A percentile compares a stretch with the other conserved stretches of the same genome.
Evolutionary conservation across 2,888 invertebrate genomes (phyloP).

Genomic region (Ophion ventricosus): DNA sequence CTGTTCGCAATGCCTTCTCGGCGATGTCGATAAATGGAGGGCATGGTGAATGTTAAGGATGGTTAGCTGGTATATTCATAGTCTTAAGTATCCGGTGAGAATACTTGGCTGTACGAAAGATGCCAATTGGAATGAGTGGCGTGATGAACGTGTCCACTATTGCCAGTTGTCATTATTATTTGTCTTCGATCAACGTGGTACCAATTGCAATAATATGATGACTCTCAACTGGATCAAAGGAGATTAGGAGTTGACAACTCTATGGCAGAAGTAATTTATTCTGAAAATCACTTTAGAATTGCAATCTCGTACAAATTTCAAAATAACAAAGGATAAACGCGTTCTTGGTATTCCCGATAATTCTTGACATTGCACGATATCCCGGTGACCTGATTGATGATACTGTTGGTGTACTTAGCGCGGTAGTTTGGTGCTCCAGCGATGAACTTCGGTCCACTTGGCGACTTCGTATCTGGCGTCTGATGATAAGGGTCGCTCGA

Average conservation of each 20-base stretch:
- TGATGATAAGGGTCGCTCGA: slow-evolving; percentile 71
- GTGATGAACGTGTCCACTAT: background rate
- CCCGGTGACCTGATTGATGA: slow-evolving; percentile 75
- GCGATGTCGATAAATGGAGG: slow-evolving; percentile 37
- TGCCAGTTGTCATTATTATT: background rate
- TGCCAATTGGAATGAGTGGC: background rate
- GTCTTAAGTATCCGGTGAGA: background rate
- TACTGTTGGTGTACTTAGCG: slow-evolving; percentile 76
- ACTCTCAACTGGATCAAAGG: background rate
- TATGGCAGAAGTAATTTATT: background rate
- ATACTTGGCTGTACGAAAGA: background rate
- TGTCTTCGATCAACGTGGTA: background rate
- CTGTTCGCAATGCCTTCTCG: slow-evolving; percentile 42
- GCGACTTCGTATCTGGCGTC: slow-evolving; percentile 15
- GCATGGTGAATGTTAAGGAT: slow-evolving; percentile 9
- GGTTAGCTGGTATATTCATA: background rate
- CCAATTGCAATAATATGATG: too few relatives aligned
- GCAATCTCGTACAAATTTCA: background rate
- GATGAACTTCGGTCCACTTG: slow-evolving; percentile 67
- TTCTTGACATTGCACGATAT: slow-evolving; percentile 76
- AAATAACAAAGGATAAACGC: slow-evolving; percentile 71
- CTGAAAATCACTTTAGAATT: background rate
- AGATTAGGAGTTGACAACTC: background rate
- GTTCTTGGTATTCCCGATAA: slow-evolving; percentile 73
- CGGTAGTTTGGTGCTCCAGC: slow-evolving; percentile 70